These are phyloP conservation scores for Cepaea nemoralis DNA, from an alignment of 1,140 invertebrate genomes.

Conservation along the genomic window DNA sequence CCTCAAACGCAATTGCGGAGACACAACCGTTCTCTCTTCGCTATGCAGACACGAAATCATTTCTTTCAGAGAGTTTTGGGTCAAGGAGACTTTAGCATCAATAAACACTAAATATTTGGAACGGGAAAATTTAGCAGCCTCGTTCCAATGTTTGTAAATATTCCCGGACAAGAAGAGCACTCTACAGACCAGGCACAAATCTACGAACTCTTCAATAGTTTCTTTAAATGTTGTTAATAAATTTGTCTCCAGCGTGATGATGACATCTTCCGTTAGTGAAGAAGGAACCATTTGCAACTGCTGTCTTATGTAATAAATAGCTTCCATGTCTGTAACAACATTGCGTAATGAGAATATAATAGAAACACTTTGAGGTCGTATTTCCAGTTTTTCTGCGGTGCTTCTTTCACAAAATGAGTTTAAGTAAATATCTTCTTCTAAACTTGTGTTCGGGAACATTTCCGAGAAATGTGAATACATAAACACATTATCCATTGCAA, in stretches of 20 bases:
- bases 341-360: not conserved
- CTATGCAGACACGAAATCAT: not conserved
- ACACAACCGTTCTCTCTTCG: not conserved
- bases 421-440: not conserved
- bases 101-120: not conserved
- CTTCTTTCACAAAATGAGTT: not conserved
- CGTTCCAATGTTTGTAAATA: constrained; percentile 20
- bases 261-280: not conserved
- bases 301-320: constrained; percentile 12
- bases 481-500: not conserved
- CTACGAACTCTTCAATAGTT: not conserved
- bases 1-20: not conserved
- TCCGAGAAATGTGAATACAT: not conserved
- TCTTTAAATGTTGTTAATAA: not conserved
- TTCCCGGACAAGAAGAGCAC: constrained; percentile 2
- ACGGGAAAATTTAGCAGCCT: not conserved
- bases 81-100: not conserved
- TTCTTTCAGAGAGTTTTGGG: not conserved
- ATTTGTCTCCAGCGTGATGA: not conserved
- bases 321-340: not conserved
- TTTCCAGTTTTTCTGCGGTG: constrained; percentile 17
- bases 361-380: not conserved
- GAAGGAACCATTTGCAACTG: not conserved
- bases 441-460: not conserved
- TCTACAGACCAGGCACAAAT: not conserved